Evolutionary conservation across 2,113 vertebrate genomes (phyloP), one percentile per base, ranked within the genome.

Genomic region (Microtus richardsoni): DNA sequence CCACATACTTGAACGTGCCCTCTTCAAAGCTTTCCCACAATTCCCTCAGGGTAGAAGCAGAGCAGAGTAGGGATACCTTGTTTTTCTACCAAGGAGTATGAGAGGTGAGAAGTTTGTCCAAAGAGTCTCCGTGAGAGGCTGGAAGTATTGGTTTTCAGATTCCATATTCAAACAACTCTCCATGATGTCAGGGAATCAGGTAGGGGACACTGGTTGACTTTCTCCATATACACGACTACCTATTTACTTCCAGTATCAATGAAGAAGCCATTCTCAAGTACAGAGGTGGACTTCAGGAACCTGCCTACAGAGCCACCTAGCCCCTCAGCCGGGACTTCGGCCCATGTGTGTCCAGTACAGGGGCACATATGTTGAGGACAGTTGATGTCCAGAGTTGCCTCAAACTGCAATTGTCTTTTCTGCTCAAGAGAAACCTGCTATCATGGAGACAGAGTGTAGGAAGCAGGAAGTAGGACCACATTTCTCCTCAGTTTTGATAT

Each of bases 11-110:
- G n/a, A 68, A 74, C 78, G 17, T 77, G 83, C 47, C 19, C 39
- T 92, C 77, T 86, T 74, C 28, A n/a, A 87, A 89, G 16, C 14
- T 47, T 89, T 87, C 26, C 33, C 41, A 91, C 41, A 68, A 47
- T 66, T 60, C 49, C n/a, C 41, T 36, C 5, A 10, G 79, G 68
- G 24, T 1, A 88, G 73, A 49, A 86, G 60, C 66, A 52, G 17
- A 44, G n/a, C 54, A 83, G 33, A 39, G 19, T 36, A n/a, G 16
- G 9, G 58, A 12, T 12, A 47, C 14, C n/a, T 64, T 33, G 26
- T 8, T 28, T 52, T 64, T 64, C 70, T 39, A 44, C 5, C 71
- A 84, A 22, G 8, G 47, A 82, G 44, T n/a, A 9, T 4, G 3
- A 16, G 70, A 52, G 64, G 28, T 9, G 14, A 79, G n/a, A 60